These are phyloP conservation scores for Papilio demoleus DNA, from an alignment of 2,888 invertebrate genomes.

Conservation along the genomic window DNA sequence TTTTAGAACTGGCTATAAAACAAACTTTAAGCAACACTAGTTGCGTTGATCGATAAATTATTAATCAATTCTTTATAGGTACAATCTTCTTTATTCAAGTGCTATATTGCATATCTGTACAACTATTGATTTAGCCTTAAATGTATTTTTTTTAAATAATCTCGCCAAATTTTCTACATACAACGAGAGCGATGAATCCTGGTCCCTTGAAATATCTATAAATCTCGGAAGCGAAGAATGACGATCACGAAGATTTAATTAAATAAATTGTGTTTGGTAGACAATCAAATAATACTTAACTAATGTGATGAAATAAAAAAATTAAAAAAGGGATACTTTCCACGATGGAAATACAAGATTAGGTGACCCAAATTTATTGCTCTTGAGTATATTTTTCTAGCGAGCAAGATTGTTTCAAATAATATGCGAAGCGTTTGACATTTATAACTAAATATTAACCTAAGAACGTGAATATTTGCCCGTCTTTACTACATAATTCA, in stretches of 20 bases:
- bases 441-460: conserved; percentile 14
- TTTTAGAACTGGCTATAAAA: conserved; percentile 3
- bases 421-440: conserved; percentile 9
- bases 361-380: too few species aligned
- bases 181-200: too few species aligned
- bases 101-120: not conserved
- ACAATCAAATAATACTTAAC: too few species aligned
- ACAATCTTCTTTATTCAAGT: not conserved
- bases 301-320: too few species aligned
- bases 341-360: too few species aligned
- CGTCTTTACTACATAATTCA: conserved; percentile 17
- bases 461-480: conserved; percentile 22
- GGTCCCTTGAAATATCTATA: too few species aligned
- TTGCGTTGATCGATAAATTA: not conserved
- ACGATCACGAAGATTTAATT: too few species aligned
- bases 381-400: not conserved
- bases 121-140: not conserved
- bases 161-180: too few species aligned
- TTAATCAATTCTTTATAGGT: too few species aligned
- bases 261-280: too few species aligned
- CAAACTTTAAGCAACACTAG: not conserved
- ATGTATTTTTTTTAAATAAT: not conserved
- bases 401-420: not conserved
- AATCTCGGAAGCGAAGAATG: too few species aligned
- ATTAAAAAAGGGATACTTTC: too few species aligned